phyloP scores from a whole-genome alignment of 1,140 invertebrate genomes.

The Hypsibius dujardini region DNA sequence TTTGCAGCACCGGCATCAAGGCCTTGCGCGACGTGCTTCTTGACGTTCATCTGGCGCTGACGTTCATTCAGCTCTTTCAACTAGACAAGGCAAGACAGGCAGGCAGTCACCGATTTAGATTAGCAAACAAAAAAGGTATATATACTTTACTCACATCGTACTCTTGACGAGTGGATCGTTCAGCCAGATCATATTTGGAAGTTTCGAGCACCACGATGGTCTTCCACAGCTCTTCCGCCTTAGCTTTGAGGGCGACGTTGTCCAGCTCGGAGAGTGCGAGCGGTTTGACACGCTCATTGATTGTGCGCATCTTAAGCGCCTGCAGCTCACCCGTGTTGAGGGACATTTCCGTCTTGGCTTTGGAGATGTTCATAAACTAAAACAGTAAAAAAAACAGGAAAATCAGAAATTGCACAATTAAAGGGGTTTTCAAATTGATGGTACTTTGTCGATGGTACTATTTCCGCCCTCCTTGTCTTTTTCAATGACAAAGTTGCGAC shows the following conservation, averaged over 20 bases:
- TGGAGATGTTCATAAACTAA: constrained; percentile 18
- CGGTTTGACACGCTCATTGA: constrained; percentile 85
- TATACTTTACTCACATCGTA: constrained; percentile 67
- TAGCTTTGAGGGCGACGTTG: constrained; percentile 60
- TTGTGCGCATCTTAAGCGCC: constrained; percentile 91
- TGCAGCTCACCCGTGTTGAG: constrained; percentile 62
- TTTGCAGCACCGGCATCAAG: constrained; percentile 57
- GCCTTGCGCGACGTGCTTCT: constrained; percentile 88
- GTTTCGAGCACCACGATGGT: constrained; percentile 86
- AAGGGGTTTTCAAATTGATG: constrained; percentile 21
- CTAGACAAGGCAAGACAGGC: constrained; percentile 37
- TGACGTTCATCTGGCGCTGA: constrained; percentile 86
- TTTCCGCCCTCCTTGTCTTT: constrained; percentile 50
- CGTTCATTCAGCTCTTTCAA: constrained; percentile 94
- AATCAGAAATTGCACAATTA: constrained; percentile 23
- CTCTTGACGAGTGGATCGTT: constrained; percentile 94
- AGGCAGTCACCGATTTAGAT: constrained; percentile 8
- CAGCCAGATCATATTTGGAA: constrained; percentile 97
- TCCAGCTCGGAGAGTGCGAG: constrained; percentile 54
- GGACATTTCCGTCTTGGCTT: constrained; percentile 5
- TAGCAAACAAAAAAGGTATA: constrained; percentile 17
- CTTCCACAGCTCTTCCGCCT: constrained; percentile 84
- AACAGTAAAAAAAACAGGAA: constrained; percentile 11
- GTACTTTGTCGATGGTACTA: constrained; percentile 18
- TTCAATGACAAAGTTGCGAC: constrained; percentile 74